Evolutionary conservation across 2,888 invertebrate species (phyloP).

Genomic region (Neoaliturus tenellus): DNA sequence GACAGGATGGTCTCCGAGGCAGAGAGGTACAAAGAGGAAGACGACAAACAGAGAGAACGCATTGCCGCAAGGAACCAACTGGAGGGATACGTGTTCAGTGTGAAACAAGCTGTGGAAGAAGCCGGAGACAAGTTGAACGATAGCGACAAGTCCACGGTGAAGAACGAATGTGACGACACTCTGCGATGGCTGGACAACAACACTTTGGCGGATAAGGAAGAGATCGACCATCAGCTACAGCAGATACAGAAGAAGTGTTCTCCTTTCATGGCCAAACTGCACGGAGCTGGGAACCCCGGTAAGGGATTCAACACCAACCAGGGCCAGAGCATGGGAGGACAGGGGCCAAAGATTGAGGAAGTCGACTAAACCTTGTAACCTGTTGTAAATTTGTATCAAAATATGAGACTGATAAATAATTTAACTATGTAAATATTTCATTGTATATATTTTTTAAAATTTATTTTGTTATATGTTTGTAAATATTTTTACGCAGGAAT

Average conservation of each 20-base stretch:
- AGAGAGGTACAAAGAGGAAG: conserved; percentile 71
- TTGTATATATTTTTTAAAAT: too few species aligned
- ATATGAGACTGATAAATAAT: too few species aligned
- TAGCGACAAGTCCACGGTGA: conserved; percentile 71
- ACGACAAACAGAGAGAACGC: conserved; percentile 70
- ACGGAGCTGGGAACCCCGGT: conserved; percentile 61
- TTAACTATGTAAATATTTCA: too few species aligned
- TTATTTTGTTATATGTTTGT: too few species aligned
- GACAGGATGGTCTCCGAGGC: conserved; percentile 72
- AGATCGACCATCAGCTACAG: conserved; percentile 71
- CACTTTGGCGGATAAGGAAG: conserved; percentile 73
- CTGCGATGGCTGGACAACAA: conserved; percentile 74
- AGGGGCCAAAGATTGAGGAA: conserved; percentile 77
- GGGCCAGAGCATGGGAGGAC: conserved; percentile 51
- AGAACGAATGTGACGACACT: conserved; percentile 70
- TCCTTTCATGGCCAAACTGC: conserved; percentile 72
- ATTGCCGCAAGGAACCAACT: conserved; percentile 73
- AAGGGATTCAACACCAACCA: too few species aligned
- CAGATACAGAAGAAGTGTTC: conserved; percentile 72
- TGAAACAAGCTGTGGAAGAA: conserved; percentile 71
- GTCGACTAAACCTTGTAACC: conserved; percentile 76
- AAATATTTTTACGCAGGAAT: too few species aligned
- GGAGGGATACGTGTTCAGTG: conserved; percentile 71
- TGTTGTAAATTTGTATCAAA: too few species aligned
- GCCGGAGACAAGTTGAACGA: conserved; percentile 70